A percentile compares a stretch with the other conserved stretches of the same genome.
Evolutionary conservation across 2,888 invertebrate genomes (phyloP).

Genomic region (Podotricha telesiphe): DNA sequence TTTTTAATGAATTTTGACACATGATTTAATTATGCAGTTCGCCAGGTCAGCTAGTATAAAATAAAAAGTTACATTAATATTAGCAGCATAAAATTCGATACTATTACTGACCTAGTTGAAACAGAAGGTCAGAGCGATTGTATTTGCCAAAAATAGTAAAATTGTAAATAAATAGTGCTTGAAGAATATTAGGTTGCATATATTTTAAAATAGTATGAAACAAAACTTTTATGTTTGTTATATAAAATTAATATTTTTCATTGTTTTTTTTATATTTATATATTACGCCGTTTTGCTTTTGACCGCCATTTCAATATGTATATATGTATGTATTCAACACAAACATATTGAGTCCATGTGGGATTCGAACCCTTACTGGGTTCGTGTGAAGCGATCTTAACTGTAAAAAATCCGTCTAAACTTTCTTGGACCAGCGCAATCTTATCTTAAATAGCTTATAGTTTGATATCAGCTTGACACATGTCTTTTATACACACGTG

Average conservation of each 20-base stretch:
- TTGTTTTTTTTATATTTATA: no score
- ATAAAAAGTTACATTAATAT: not conserved
- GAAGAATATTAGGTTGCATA: not conserved
- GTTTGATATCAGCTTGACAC: constrained; percentile 19
- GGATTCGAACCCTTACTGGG: no score
- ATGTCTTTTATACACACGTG: constrained; percentile 24
- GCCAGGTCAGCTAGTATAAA: no score
- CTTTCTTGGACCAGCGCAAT: not conserved
- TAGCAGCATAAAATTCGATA: constrained; percentile 1
- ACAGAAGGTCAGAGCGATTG: constrained; percentile 3
- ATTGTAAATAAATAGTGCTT: not conserved
- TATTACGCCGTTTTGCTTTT: no score
- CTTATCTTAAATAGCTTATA: constrained; percentile 10
- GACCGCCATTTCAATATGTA: not conserved
- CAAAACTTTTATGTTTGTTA: not conserved
- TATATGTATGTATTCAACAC: no score
- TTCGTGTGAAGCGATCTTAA: constrained; percentile 3
- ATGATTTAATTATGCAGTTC: no score
- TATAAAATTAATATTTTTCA: not conserved
- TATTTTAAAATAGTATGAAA: not conserved
- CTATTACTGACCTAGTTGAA: constrained; percentile 14
- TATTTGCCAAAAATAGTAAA: not conserved
- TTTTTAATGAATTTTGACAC: no score
- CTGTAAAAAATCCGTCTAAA: not conserved
- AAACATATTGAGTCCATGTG: not conserved